A percentile compares a stretch with the other conserved stretches of the same genome.
Evolutionary conservation across 2,797 vertebrate species (phyloP).

Genomic region (Eulemur rubriventer): DNA sequence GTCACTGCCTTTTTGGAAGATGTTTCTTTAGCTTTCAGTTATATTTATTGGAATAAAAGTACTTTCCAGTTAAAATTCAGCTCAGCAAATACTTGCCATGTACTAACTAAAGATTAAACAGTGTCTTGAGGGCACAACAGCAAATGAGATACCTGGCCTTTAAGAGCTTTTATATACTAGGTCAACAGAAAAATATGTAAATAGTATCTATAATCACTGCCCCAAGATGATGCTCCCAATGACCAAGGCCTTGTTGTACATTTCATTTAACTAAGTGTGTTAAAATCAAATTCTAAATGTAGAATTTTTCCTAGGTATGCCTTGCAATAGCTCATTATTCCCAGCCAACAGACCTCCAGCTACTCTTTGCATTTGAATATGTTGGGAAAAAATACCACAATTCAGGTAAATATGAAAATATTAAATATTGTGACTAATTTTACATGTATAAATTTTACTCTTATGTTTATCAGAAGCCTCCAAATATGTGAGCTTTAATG

Average conservation of each 20-base stretch:
- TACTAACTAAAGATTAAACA: background rate
- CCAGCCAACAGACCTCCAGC: slow-evolving; percentile 96
- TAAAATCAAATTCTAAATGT: slow-evolving; percentile 74
- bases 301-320: slow-evolving; percentile 92
- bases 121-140: background rate
- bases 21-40: background rate
- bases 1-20: slow-evolving; percentile 11
- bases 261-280: slow-evolving; percentile 72
- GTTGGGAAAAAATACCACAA: slow-evolving; percentile 93
- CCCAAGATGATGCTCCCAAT: background rate
- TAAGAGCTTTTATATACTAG: background rate
- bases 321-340: slow-evolving; percentile 98
- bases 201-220: background rate
- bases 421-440: slow-evolving; percentile 67
- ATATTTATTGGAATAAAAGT: slow-evolving; percentile 32
- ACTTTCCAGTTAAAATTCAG: slow-evolving; percentile 44
- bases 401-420: slow-evolving; percentile 84
- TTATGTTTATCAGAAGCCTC: slow-evolving; percentile 46
- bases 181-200: background rate
- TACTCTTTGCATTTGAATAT: slow-evolving; percentile 98
- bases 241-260: slow-evolving; percentile 63
- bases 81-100: background rate
- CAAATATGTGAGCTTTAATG: background rate
- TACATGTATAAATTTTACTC: slow-evolving; percentile 33
- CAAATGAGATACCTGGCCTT: background rate